Percentiles rank a stretch among this genome's conserved stretches.
phyloP scores from a whole-genome alignment of 2,113 vertebrate genomes.

The Brienomyrus longianalis region DNA sequence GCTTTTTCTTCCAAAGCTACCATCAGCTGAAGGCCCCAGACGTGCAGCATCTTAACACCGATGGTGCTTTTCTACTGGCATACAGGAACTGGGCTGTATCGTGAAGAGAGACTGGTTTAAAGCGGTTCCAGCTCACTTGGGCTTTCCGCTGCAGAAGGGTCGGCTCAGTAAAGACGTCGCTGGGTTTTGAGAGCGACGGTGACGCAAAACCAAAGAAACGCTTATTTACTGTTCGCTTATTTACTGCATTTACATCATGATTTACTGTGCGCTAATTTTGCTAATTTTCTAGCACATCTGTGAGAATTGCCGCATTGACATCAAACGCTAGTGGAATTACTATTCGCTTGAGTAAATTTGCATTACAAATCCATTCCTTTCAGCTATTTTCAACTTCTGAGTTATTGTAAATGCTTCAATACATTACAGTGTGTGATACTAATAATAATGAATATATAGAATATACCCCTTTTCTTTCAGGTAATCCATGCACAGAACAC shows the following conservation, averaged over 20 bases:
- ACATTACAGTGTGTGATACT: background rate
- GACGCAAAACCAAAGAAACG: background rate
- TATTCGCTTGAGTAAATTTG: background rate
- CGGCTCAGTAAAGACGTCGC: background rate
- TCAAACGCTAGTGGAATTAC: background rate
- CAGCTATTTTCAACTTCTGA: background rate
- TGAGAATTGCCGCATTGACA: background rate
- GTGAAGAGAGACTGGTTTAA: background rate
- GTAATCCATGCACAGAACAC: background rate
- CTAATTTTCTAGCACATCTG: background rate
- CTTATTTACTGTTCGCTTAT: background rate
- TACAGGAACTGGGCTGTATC: background rate
- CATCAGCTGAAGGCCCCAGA: background rate
- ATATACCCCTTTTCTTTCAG: background rate
- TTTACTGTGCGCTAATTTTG: background rate
- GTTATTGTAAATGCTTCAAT: background rate
- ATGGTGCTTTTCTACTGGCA: background rate
- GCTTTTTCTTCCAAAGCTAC: background rate
- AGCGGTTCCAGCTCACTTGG: background rate
- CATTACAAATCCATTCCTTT: background rate
- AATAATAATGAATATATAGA: background rate
- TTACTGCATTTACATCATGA: background rate
- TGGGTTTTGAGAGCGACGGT: background rate
- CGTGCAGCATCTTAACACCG: background rate
- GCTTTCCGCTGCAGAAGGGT: background rate